Evolutionary conservation across 2,888 invertebrate species (phyloP), one percentile per base, ranked within the genome.

Genomic region (Apomyelois bistriatella): DNA sequence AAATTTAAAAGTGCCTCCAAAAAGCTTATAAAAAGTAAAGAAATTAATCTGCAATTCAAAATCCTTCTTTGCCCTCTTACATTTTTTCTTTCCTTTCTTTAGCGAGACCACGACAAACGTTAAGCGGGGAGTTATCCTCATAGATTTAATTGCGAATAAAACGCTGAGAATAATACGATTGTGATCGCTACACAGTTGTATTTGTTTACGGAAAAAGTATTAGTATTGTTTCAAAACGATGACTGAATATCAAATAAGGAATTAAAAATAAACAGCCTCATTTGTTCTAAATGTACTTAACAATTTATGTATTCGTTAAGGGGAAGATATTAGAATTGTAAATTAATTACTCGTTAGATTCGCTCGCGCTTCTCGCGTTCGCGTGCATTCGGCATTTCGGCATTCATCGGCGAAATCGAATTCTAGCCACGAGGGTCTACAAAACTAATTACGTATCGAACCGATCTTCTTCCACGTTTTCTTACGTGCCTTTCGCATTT

Each of bases 401-500:
- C 76, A 77, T 80, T 76, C 73, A 70, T 60, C 52, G 57, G 47
- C 58, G 58, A 79, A 76, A 83, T 79, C 76, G 84, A 79, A 84
- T 85, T 81, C 70, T 74, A 70, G 68, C 71, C 72, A 74, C 74
- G 79, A 76, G 78, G 76, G 76, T 74, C 76, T 79, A 82, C 79
- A 88, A 88, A 90, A 86, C 85, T 89, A 90, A 89, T 90, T 90
- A 90, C 87, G 84, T 81, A 88, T 86, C 83, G 85, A 79, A 83
- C 78, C 80, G 83, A 82, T 86, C 88, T 84, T 86, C 86, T 85
- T 85, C 79, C 73, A 79, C 85, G 85, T 79, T 89, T 90, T 89
- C 89, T 89, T 89, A 87, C 88, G 85, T 89, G 86, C 89, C 87
- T 88, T 89, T 88, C 85, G 79, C 77, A 89, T 89, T 89, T 86